These are phyloP conservation scores for Muscidifurax raptorellus DNA, from an alignment of 1,140 invertebrate genomes.

Conservation along the genomic window DNA sequence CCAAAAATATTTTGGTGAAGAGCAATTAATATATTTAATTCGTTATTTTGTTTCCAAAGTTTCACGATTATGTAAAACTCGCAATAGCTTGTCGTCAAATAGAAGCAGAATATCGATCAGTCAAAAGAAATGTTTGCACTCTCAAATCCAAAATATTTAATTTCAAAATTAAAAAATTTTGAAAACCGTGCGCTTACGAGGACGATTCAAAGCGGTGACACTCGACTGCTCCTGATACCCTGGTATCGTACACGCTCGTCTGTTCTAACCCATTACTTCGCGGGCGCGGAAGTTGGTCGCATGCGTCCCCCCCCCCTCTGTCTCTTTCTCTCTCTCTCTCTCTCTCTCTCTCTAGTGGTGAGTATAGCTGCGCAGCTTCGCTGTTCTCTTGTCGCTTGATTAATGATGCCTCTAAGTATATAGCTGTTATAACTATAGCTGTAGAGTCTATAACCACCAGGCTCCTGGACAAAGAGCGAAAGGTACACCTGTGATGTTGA, in stretches of 20 bases:
- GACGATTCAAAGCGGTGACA: neutral
- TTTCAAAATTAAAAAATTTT: neutral
- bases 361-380: neutral
- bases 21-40: too few relatives aligned
- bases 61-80: neutral
- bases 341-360: neutral
- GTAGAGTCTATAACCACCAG: neutral
- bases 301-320: too few relatives aligned
- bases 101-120: too few relatives aligned
- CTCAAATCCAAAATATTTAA: too few relatives aligned
- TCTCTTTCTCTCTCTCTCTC: too few relatives aligned
- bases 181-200: neutral
- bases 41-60: too few relatives aligned
- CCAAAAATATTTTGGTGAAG: too few relatives aligned
- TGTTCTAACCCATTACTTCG: constrained; percentile 70
- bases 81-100: too few relatives aligned
- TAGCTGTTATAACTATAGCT: neutral
- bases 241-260: constrained; percentile 59
- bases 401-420: neutral
- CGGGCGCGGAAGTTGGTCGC: neutral
- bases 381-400: neutral
- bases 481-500: constrained; percentile 66
- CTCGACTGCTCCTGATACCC: constrained; percentile 62
- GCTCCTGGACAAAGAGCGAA: constrained; percentile 1
- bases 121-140: too few relatives aligned